A percentile compares a stretch with the other conserved stretches of the same genome.
These are phyloP conservation scores for Apteryx mantelli DNA, from an alignment of 2,113 vertebrate genomes.

Conservation along the genomic window DNA sequence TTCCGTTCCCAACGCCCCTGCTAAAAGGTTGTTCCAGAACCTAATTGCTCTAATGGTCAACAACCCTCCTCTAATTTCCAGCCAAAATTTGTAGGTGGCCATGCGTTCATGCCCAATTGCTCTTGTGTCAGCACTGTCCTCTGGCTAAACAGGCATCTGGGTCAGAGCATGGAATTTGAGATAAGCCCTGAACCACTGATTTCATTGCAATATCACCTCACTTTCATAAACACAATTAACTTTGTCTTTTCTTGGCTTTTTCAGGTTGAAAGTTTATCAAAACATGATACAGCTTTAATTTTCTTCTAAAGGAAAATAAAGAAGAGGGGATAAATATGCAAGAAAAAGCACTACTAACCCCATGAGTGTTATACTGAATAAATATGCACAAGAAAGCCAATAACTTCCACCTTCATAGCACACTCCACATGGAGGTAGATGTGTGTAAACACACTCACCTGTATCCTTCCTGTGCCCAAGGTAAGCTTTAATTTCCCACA, in stretches of 20 bases:
- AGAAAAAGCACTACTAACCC: background rate
- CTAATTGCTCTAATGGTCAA: background rate
- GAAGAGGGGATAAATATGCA: background rate
- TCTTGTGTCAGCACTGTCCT: background rate
- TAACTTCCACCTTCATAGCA: background rate
- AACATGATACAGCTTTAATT: background rate
- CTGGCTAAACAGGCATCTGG: background rate
- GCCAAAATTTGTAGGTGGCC: background rate
- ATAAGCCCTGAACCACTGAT: rapidly evolving
- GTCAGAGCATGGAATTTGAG: background rate
- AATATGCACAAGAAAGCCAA: background rate
- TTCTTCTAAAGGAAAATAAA: background rate
- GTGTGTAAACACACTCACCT: background rate
- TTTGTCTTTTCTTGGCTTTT: background rate
- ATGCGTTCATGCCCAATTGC: background rate
- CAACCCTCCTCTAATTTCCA: background rate
- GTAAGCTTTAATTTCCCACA: background rate
- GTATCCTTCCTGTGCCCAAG: background rate
- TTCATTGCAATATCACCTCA: background rate
- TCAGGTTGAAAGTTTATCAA: background rate
- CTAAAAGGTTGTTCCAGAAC: background rate
- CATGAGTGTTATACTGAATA: background rate
- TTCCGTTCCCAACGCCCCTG: background rate
- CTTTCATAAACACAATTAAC: background rate
- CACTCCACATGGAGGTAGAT: background rate